Evolutionary conservation across 2,888 invertebrate species (phyloP), one percentile per base, ranked within the genome.

Genomic region (Drosophila fungiperda): DNA sequence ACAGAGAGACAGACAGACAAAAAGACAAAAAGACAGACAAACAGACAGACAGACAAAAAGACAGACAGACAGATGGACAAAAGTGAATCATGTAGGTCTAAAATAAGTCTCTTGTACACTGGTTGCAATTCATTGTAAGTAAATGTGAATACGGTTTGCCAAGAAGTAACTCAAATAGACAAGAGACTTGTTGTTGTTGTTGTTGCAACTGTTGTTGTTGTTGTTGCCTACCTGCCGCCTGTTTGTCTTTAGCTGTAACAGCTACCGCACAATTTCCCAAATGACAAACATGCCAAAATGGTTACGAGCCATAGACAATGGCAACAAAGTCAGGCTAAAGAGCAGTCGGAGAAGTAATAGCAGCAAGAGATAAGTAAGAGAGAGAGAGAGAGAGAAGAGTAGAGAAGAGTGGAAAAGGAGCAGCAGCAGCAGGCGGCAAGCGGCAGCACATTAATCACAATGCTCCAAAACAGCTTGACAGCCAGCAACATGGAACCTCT

Each of bases 241-340:
- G 87, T 87, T 89, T 83, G 83, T 89, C 81, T 87, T 89, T 73
- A 69, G 78, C 89, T 81, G 78, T 78, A 81, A 89, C 83, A 78
- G 90, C 90, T 77, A 89, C 90, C 78, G 89, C 88, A 84, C 90
- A 87, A 90, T 90, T 90, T 87, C 90, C 89, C 85, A 90, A 87
- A 87, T 87, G 90, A 90, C 90, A 87, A 87, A 90, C 87, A 90
- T 90, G 87, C 89, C 87, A 90, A 89, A 90, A 87, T 74, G 89
- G 84, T 87, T 76, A 73, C 57, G 74, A 78, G 80, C 86, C 73
- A 74, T 70, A 82, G 88, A 85, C 90, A 86, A 85, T 83, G 78
- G 76, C 74, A 75, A 83, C 75, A 83, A 78, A 72, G 65, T 65
- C 65, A 68, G 59, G 59, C 50, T 64, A 68, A 71, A 68, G 62